These are phyloP conservation scores for Decapterus maruadsi DNA, from an alignment of 2,797 vertebrate genomes.

Conservation along the genomic window DNA sequence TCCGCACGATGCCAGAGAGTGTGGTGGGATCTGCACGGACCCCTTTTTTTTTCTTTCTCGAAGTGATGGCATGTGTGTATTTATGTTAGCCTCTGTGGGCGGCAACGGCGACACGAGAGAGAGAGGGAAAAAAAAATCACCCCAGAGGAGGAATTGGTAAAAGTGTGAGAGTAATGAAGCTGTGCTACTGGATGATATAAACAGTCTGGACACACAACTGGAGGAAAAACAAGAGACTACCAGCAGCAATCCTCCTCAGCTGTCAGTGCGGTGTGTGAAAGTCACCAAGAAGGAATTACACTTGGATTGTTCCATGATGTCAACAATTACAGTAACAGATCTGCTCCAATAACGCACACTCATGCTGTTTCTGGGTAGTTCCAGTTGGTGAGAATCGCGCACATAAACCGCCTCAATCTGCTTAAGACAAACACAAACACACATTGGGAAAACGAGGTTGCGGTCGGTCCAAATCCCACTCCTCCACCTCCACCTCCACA, in stretches of 20 bases:
- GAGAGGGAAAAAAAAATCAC: conserved; percentile 14
- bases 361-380: background rate
- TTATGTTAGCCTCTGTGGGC: conserved; percentile 59
- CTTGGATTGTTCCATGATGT: conserved; percentile 53
- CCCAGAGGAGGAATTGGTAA: conserved; percentile 21
- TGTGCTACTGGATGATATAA: conserved; percentile 26
- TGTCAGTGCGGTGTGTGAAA: conserved; percentile 16
- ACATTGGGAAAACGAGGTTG: conserved; percentile 39
- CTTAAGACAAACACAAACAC: background rate
- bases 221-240: conserved; percentile 23
- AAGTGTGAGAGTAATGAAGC: conserved; percentile 37
- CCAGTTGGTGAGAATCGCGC: background rate
- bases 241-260: conserved; percentile 8
- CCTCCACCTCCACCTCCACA: background rate
- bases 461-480: conserved; percentile 27
- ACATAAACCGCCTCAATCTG: background rate
- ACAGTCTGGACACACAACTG: conserved; percentile 14
- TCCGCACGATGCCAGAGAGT: conserved; percentile 7
- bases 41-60: background rate
- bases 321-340: conserved; percentile 37
- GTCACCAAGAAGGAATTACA: conserved; percentile 28
- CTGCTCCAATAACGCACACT: background rate
- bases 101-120: conserved; percentile 9
- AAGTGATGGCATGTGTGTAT: conserved; percentile 48
- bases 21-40: conserved; percentile 42